Conservation (phyloP, 2,888 invertebrate genomes). For the Conomelus anceps region DNA sequence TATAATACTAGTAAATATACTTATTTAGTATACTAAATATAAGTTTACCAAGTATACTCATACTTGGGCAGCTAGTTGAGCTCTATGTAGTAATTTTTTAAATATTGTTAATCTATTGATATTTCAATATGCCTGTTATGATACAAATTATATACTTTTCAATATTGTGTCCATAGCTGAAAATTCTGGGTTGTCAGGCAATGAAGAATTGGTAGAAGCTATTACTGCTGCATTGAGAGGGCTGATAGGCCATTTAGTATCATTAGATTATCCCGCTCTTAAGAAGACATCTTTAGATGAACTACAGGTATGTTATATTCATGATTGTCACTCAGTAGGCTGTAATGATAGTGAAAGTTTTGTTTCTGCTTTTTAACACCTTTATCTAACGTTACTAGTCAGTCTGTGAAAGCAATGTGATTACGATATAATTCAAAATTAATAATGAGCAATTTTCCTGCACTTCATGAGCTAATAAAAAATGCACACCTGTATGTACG, state of each 20-base stretch:
- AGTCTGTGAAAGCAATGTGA: too few relatives aligned
- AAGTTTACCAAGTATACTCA: too few relatives aligned
- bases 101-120: too few relatives aligned
- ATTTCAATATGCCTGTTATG: neutral
- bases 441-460: too few relatives aligned
- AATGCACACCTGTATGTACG: too few relatives aligned
- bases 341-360: neutral
- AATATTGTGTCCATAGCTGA: conserved; percentile 34
- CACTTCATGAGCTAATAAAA: too few relatives aligned
- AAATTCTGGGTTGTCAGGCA: conserved; percentile 39
- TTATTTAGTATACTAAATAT: too few relatives aligned
- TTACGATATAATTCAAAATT: too few relatives aligned
- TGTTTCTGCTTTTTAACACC: neutral
- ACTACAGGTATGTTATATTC: conserved; percentile 13
- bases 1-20: too few relatives aligned
- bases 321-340: neutral
- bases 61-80: too few relatives aligned
- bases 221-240: conserved; percentile 68
- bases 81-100: too few relatives aligned
- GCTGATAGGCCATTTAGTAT: conserved; percentile 59
- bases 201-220: conserved; percentile 56
- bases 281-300: neutral
- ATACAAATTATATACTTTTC: neutral
- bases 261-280: conserved; percentile 32
- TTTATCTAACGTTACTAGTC: too few relatives aligned